Evolutionary conservation across 2,888 invertebrate genomes (phyloP).

Genomic region (Branchipolynoe longqiensis): DNA sequence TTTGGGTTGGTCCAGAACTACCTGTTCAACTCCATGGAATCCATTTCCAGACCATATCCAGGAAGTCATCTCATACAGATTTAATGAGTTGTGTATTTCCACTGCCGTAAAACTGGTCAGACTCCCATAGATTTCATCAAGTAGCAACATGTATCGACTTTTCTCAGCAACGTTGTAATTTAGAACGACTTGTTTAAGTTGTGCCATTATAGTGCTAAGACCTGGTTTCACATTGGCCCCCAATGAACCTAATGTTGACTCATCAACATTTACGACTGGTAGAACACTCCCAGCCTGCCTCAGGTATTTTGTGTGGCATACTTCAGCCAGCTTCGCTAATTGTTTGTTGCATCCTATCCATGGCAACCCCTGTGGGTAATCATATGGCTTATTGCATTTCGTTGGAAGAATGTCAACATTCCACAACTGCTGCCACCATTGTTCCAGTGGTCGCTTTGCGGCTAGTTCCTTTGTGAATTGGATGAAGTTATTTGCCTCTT

Average conservation of each 20-base stretch:
- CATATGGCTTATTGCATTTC: conserved; percentile 56
- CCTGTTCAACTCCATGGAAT: conserved; percentile 63
- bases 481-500: conserved; percentile 57
- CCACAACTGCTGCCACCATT: conserved; percentile 59
- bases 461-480: conserved; percentile 19
- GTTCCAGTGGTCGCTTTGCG: background rate
- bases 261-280: conserved; percentile 64
- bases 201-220: conserved; percentile 59
- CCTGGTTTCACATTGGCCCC: conserved; percentile 61
- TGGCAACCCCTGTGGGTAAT: conserved; percentile 61
- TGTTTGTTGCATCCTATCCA: conserved; percentile 50
- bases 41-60: conserved; percentile 73
- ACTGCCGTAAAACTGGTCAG: conserved; percentile 52
- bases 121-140: conserved; percentile 61
- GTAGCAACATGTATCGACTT: conserved; percentile 63
- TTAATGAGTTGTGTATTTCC: conserved; percentile 44
- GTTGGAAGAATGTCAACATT: conserved; percentile 64
- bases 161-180: conserved; percentile 63
- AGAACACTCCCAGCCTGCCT: conserved; percentile 66
- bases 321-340: conserved; percentile 63
- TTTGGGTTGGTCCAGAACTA: conserved; percentile 61
- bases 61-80: conserved; percentile 19
- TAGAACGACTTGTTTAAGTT: conserved; percentile 63
- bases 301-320: conserved; percentile 60
- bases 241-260: conserved; percentile 46